These are phyloP conservation scores for Ceratina calcarata DNA, from an alignment of 1,140 invertebrate species.

Conservation along the genomic window DNA sequence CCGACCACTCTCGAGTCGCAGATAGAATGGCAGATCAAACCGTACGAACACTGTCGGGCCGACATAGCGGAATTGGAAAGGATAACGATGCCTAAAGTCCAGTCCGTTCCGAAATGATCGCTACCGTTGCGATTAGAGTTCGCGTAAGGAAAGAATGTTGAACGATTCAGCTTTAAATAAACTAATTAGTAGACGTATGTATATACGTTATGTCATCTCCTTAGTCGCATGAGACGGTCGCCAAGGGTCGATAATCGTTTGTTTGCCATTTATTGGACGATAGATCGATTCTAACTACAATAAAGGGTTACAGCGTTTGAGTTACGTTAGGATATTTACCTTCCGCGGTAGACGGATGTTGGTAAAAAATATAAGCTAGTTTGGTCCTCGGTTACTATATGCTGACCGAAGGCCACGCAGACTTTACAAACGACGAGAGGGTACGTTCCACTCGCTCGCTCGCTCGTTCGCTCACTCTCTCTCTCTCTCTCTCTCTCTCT, in stretches of 20 bases:
- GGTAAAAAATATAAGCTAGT: constrained; percentile 72
- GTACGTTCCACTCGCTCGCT: neutral
- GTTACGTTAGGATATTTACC: constrained; percentile 39
- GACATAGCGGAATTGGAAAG: constrained; percentile 84
- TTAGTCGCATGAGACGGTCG: too few species aligned
- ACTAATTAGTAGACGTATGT: neutral
- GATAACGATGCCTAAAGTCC: constrained; percentile 70
- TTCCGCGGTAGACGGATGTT: constrained; percentile 57
- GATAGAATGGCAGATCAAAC: constrained; percentile 88
- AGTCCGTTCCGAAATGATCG: constrained; percentile 25
- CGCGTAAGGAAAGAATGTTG: constrained; percentile 12
- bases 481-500: constrained; percentile 6
- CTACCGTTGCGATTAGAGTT: constrained; percentile 18
- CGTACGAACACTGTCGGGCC: constrained; percentile 67
- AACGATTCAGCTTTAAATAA: constrained; percentile 41
- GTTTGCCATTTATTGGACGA: constrained; percentile 61
- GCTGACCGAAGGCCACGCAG: constrained; percentile 71
- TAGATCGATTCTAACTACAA: constrained; percentile 52
- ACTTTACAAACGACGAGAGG: constrained; percentile 54
- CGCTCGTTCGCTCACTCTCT: too few species aligned
- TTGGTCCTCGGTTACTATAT: constrained; percentile 71
- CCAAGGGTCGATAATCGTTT: constrained; percentile 1
- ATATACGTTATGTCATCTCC: neutral
- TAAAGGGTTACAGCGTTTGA: constrained; percentile 52
- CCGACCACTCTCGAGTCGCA: constrained; percentile 88